Evolutionary conservation across 2,888 invertebrate genomes (phyloP), one percentile per base, ranked within the genome.

Genomic region (Meta bourneti): DNA sequence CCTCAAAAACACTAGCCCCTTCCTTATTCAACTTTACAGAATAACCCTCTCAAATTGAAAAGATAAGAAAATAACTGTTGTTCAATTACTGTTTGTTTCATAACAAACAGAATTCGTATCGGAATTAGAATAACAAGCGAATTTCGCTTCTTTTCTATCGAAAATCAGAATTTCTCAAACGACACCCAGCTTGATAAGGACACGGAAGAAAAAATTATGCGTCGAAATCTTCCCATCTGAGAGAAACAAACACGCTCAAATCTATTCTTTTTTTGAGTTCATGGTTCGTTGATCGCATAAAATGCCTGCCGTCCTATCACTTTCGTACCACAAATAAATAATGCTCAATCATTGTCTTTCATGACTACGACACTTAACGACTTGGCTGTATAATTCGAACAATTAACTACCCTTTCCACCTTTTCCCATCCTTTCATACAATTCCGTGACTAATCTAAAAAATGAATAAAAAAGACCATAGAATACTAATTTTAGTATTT

Each of bases 251-350:
- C 34, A 34, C 34, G 34, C 34, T 34, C 34, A 34, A 34, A 34
- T 34, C 34, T 34, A 34, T 34, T 34, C 34, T 34, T 34, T 34
- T 34, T 34, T 34, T 2, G 34, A 34, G 7, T 81, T 82, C 72
- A 82, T 70, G 82, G 71, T 72, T 82, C 82, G 72, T 19, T 72
- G 51, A 72, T 49, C 72, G 71, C 72, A 82, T 82, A 82, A 82
- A 20, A 71, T 51, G 13, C 8, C 49, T 9, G 1, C 6, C 49
- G 51, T 54, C 16, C 19, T 71, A 82, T 82, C 71, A 72, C 82
- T 72, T 82, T 51, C 82, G 20, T 72, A n/a, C 52, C 51, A 79
- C 13, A 54, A 79, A 54, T 54, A 78, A n/a, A 78, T 79, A 52
- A 79, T 19, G 20, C 54, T 52, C 79, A 20, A 79, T 79, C n/a